Base-by-base conservation (phyloP, 2,797 vertebrate species). In the Pteropus rufus region DNA sequence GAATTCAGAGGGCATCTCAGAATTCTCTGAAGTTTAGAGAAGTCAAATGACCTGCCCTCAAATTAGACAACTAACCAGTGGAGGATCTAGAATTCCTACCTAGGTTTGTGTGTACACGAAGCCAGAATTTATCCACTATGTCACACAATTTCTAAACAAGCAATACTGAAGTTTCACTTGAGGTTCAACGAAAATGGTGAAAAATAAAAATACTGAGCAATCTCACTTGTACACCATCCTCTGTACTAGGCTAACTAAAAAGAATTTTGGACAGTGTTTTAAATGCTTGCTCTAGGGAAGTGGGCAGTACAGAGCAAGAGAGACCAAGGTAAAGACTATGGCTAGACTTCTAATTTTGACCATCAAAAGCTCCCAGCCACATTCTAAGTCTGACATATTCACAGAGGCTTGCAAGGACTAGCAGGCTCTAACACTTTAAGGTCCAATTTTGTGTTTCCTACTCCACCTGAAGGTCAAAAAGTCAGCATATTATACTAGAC, bases 1-100 rank as follows among this genome's bases (percentile, higher is more conserved):
- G 70, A 89, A 95, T 90, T 75, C 86, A 95, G 56, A 84, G 56
- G 18, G n/a, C 76, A 81, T 81, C 67, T 94, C 80, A 79, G 62
- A 36, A 36, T 36, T 36, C 36, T 36, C 23, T 29, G 64, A 77
- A 72, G 23, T 6, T 85, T 92, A 64, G 58, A 69, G 62, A 86
- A 9, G 52, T 72, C 41, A 89, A 83, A 73, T 87, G 54, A 77
- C 15, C 24, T 31, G 19, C 10, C 11, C 19, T 5, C 23, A 80
- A 67, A 60, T 56, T 83, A 60, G 44, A 31, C 54, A 89, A 26
- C 15, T 60, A 86, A 49, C 26, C 62, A 77, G 11, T 56, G 31
- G 52, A 89, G 16, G 62, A 82, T 31, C 44, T 89, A 67, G 19
- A 31, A 72, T 23, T 75, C 11, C 12, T 86, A 62, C 2, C 6